Evolutionary conservation across 2,888 invertebrate genomes (phyloP), one percentile per base, ranked within the genome.

Genomic region (Cephus sareptanus): DNA sequence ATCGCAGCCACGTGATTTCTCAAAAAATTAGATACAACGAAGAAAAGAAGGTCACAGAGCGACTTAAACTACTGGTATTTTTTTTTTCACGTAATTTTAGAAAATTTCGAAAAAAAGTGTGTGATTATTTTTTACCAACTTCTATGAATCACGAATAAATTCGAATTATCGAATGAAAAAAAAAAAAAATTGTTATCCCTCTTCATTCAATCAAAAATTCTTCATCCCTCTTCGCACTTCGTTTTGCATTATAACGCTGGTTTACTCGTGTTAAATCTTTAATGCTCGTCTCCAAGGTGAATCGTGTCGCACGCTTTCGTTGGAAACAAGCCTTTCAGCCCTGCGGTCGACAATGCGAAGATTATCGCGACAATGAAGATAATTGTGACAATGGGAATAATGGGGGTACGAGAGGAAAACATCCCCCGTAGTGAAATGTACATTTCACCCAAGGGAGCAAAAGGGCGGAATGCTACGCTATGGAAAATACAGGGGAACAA

Each of bases 331-430:
- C 9, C 9, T 77, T 70, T 78, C 37, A 71, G 23, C 77, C 73
- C 73, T 15, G 23, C 6, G 56, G 69, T 81, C 73, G 74, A 77
- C 75, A 79, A 78, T 75, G 73, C 70, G 71, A 23, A 81, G 77
- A 75, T 81, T 77, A 77, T 75, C 69, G 77, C 77, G 69, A 82
- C 81, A 82, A 80, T 81, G 78, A 76, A 78, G 78, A 80, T 82
- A 81, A 81, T 81, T 82, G 78, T 76, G 30, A 81, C 81, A 81
- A 81, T 76, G 76, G 69, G 73, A 77, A 76, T 74, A 78, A 81
- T 77, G 75, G 73, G 73, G 75, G 76, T 74, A 34, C 77, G 77
- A 73, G 73, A 79, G 77, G 79, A 37, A 34, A 31, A 34, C 71
- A 75, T 76, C 76, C 77, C 74, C 76, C 76, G 78, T 76, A 40